phyloP scores from a whole-genome alignment of 1,140 invertebrate species.

The Protaetia brevitarsis region DNA sequence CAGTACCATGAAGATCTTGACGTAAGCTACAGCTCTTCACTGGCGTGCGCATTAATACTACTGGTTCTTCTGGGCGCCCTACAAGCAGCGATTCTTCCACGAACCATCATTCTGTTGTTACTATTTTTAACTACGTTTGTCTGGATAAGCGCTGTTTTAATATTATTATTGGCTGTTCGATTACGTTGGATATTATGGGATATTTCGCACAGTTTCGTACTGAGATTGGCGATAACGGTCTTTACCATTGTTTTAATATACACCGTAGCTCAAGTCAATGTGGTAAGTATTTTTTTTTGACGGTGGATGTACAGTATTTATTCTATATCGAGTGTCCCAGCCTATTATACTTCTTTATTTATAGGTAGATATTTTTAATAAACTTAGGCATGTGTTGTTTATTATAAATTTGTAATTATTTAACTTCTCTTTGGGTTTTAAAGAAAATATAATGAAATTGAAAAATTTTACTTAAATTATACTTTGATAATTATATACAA shows the following conservation, averaged over 20 bases:
- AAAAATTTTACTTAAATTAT: too few relatives aligned
- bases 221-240: conserved; percentile 79
- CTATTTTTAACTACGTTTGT: conserved; percentile 83
- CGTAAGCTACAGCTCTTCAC: conserved; percentile 66
- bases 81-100: conserved; percentile 68
- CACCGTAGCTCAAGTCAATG: conserved; percentile 85
- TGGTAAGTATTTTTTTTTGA: conserved; percentile 63
- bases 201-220: conserved; percentile 73
- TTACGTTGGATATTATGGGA: conserved; percentile 80
- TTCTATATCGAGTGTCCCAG: too few relatives aligned
- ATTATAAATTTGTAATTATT: too few relatives aligned
- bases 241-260: conserved; percentile 83
- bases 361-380: too few relatives aligned
- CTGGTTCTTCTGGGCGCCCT: conserved; percentile 61
- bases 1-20: conserved; percentile 72
- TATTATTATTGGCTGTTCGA: conserved; percentile 77
- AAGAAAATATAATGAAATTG: too few relatives aligned
- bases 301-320: too few relatives aligned
- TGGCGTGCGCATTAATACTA: conserved; percentile 65
- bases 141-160: conserved; percentile 81
- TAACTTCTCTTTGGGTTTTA: too few relatives aligned
- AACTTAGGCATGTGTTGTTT: too few relatives aligned
- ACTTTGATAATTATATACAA: too few relatives aligned
- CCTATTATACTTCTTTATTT: too few relatives aligned
- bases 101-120: conserved; percentile 78